These are phyloP conservation scores for Ia io DNA, from an alignment of 2,113 vertebrate species.

Conservation along the genomic window DNA sequence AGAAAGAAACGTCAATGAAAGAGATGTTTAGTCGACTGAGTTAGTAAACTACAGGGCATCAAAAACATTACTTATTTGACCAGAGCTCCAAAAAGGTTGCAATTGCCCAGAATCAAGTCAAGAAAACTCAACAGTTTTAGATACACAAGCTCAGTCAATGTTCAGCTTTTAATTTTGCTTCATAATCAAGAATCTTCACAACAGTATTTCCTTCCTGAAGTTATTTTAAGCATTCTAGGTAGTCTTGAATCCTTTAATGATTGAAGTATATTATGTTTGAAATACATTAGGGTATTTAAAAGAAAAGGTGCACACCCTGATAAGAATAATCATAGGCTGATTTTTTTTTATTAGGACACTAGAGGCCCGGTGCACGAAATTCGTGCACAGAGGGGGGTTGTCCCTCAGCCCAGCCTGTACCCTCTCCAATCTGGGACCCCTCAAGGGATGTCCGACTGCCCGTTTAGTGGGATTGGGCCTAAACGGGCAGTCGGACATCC, in stretches of 20 bases:
- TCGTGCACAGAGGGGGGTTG: no score
- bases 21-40: background rate
- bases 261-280: background rate
- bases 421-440: no score
- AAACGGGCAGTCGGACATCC: no score
- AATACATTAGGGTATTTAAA: background rate
- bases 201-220: background rate
- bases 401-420: no score
- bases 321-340: background rate
- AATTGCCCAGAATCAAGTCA: background rate
- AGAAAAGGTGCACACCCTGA: background rate
- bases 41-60: background rate
- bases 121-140: background rate
- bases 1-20: no score
- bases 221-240: background rate
- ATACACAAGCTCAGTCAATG: background rate
- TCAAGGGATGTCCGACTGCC: no score
- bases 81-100: background rate
- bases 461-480: no score
- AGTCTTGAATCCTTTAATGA: background rate
- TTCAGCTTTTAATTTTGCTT: conserved; percentile 6
- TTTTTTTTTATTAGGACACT: background rate
- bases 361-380: no score
- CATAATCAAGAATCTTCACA: background rate
- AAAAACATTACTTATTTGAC: background rate